phyloP scores from a whole-genome alignment of 2,113 vertebrate genomes.

The Chaetops frenatus region DNA sequence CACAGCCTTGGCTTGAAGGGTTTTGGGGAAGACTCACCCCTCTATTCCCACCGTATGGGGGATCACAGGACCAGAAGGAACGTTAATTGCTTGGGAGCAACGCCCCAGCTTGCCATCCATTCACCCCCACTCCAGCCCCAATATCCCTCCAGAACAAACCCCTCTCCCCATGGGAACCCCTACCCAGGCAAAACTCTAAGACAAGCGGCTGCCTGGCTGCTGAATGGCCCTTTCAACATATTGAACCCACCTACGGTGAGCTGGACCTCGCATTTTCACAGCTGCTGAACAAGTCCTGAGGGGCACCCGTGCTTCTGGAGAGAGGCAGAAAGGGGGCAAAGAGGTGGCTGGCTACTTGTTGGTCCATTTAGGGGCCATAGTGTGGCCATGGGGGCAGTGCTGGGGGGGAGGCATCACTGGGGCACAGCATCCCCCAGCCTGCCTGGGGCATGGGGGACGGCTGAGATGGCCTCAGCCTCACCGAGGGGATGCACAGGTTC shows the following conservation, averaged over 20 bases:
- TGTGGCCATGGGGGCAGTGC: fast-evolving
- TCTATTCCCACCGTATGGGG: fast-evolving
- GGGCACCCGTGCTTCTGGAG: too few species aligned
- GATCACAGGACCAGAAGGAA: fast-evolving
- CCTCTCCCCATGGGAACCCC: neutral
- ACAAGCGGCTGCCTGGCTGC: fast-evolving
- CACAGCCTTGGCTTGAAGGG: neutral
- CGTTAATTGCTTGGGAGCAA: fast-evolving
- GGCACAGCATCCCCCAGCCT: neutral
- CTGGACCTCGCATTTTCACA: fast-evolving
- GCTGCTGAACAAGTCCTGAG: neutral
- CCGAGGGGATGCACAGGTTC: too few species aligned
- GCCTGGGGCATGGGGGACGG: too few species aligned
- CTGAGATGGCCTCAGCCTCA: too few species aligned
- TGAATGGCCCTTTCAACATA: fast-evolving
- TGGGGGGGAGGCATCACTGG: too few species aligned
- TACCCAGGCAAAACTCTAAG: neutral
- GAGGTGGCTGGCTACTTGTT: fast-evolving
- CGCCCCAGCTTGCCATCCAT: fast-evolving
- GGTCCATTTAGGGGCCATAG: fast-evolving
- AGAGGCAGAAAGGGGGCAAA: neutral
- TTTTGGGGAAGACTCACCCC: neutral
- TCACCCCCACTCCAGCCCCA: too few species aligned
- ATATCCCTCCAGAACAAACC: neutral
- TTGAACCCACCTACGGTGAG: fast-evolving